Evolutionary conservation across 2,888 invertebrate species (phyloP), one percentile per base, ranked within the genome.

Genomic region (Euphydryas editha): DNA sequence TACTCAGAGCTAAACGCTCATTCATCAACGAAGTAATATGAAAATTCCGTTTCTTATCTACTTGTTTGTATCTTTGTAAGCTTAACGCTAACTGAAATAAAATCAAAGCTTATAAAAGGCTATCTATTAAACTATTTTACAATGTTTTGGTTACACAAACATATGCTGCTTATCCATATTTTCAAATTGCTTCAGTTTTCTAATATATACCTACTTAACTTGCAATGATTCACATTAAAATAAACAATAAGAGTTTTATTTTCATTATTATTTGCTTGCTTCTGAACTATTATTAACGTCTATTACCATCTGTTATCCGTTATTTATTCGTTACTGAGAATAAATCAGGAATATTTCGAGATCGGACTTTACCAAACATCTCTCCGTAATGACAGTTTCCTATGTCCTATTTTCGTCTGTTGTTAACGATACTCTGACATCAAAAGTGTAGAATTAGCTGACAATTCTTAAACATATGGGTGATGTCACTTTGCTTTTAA

Each of bases 341-440:
- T 57, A 55, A 59, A 58, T 59, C 56, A 42, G 54, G 47, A 60
- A 51, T 47, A 62, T 44, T 58, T 60, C 51, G 20, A 42, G 60
- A 64, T 54, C 37, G 44, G 21, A 59, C 36, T 59, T 44, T 36
- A 67, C 57, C 21, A 24, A 51, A 24, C 30, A 36, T 54, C 56
- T 51, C 54, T 59, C 69, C 57, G 56, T 44, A 24, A 46, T 24
- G 42, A 59, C 36, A 55, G 56, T 58, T 66, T 59, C 42, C 17
- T 51, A 51, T 64, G 39, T 42, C 39, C 63, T 68, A 68, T 62
- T 66, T 69, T 24, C 11, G 59, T 62, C 62, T 21, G 59, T 67
- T 49, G 56, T 59, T 60, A 80, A 74, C 37, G 59, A 60, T 58
- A 61, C 57, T 62, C 69, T 69, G 72, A 73, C 47, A 30, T 49